A percentile compares a stretch with the other conserved stretches of the same genome.
phyloP scores from a whole-genome alignment of 2,888 invertebrate genomes.

The Cheilosia impressa region DNA sequence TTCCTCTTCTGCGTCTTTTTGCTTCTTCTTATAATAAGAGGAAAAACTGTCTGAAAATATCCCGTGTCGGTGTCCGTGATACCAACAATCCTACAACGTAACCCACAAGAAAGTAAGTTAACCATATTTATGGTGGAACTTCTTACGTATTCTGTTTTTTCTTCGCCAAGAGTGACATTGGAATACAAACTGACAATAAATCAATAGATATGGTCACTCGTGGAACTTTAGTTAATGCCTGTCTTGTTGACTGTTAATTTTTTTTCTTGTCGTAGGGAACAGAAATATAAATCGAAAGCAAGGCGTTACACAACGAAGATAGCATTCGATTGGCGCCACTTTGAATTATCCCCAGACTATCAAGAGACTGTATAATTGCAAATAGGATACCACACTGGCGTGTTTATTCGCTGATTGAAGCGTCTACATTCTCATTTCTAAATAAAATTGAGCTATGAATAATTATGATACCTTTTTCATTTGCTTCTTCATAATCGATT shows the following conservation, averaged over 20 bases:
- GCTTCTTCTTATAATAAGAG: background rate
- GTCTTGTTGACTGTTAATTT: background rate
- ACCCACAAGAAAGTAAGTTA: constrained; percentile 26
- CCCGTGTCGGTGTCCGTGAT: constrained; percentile 2
- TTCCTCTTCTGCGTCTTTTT: constrained; percentile 25
- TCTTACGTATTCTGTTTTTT: background rate
- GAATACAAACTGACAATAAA: constrained; percentile 12
- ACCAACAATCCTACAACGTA: background rate
- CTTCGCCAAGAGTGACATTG: constrained; percentile 14
- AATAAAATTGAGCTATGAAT: too few relatives aligned
- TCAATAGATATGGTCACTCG: constrained; percentile 34
- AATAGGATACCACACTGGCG: too few relatives aligned
- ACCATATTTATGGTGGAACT: constrained; percentile 27
- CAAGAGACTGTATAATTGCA: too few relatives aligned
- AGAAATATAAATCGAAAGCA: constrained; percentile 1
- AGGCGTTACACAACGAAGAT: background rate
- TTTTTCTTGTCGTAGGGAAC: background rate
- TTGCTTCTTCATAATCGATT: too few relatives aligned
- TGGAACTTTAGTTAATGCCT: background rate
- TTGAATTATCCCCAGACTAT: background rate
- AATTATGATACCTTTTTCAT: too few relatives aligned
- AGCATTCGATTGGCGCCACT: constrained; percentile 25
- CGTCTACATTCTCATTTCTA: too few relatives aligned
- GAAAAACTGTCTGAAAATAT: constrained; percentile 36
- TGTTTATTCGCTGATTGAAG: too few relatives aligned